Evolutionary conservation across 2,888 invertebrate species (phyloP), one percentile per base, ranked within the genome.

Genomic region (Periphyllus acericola): DNA sequence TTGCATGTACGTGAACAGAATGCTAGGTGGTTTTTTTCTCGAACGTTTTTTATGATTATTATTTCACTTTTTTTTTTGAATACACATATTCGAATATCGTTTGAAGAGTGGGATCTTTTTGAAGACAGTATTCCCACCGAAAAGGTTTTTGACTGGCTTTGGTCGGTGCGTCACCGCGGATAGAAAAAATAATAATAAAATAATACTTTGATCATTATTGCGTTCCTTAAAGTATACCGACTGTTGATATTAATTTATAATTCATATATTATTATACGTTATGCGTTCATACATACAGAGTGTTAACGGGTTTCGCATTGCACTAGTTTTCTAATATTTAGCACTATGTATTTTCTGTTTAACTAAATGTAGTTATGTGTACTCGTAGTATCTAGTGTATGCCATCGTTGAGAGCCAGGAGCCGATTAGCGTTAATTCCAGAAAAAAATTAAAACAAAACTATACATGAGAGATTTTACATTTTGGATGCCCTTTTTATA

Each of bases 1-100:
- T 87, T 87, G 81, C 87, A 87, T 81, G 87, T 87, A 87, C 87
- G 87, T 87, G 87, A 87, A 87, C 81, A 46, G 66, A 80, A 87
- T 87, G 11, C 36, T 11, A 81, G 87, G 40, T 75, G 40, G 74
- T 87, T 87, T 87, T 87, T 87, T 87, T 85, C 76, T 86, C 29
- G 81, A 74, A 66, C 74, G 74, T n/a, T 68, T 36, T 36, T 79
- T 60, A 34, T 66, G 8, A 46, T 46, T 46, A 14, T n/a, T 40
- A 75, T 40, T 36, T 83, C n/a, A n/a, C n/a, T n/a, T 66, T 84
- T 84, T 76, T 83, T 72, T 52, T 34, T 21, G 36, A 29, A 3
- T 68, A 68, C 11, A 29, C 3, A 29, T 25, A 14, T 29, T 8
- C 52, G 78, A 46, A 78, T 78, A 78, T 85, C 78, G 34, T 87